Conservation (phyloP, 2,113 vertebrate genomes). For the Trochalopteron elliotii region DNA sequence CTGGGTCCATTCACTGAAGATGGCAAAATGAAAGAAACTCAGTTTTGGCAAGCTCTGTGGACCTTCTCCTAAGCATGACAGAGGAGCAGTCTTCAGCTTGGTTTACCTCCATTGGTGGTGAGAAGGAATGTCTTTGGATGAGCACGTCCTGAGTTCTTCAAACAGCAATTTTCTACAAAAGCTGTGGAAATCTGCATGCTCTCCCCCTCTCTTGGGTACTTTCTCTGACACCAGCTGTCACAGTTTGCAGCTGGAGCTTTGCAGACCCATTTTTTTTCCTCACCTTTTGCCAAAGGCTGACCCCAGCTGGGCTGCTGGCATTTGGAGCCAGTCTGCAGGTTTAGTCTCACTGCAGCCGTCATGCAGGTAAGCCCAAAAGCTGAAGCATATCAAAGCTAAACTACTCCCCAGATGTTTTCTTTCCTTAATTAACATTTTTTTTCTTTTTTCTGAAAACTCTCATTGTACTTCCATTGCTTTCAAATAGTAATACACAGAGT, state of each 20-base stretch:
- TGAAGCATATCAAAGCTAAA: neutral
- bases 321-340: neutral
- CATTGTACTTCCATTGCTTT: neutral
- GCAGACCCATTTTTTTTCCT: neutral
- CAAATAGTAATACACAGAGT: neutral
- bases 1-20: neutral
- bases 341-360: neutral
- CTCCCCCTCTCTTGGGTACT: neutral
- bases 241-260: neutral
- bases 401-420: neutral
- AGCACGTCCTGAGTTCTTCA: rapidly evolving
- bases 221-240: neutral
- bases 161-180: neutral
- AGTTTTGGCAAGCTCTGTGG: neutral
- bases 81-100: neutral
- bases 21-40: neutral
- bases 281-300: neutral
- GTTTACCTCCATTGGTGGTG: neutral
- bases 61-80: neutral
- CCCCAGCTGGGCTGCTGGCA: neutral
- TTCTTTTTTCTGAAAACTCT: neutral
- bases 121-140: neutral
- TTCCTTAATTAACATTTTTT: neutral
- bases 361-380: neutral
- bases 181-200: neutral